These are phyloP conservation scores for Idris sp. DNA, from an alignment of 1,140 invertebrate species.

Conservation along the genomic window DNA sequence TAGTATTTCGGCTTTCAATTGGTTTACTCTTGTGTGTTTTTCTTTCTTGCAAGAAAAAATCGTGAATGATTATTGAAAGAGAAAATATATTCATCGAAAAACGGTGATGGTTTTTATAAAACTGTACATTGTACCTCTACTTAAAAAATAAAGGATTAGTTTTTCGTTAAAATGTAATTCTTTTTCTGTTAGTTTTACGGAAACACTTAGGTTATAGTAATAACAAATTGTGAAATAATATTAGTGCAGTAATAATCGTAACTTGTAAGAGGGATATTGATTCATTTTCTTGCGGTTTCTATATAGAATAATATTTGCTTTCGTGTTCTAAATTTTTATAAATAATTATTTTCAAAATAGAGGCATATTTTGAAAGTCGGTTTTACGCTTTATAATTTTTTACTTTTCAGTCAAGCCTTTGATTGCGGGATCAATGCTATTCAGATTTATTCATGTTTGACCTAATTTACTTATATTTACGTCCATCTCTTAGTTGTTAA, in stretches of 20 bases:
- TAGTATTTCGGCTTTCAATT: constrained; percentile 21
- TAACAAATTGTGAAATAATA: no score
- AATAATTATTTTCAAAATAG: not conserved
- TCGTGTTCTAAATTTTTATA: not conserved
- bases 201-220: no score
- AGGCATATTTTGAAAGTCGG: constrained; percentile 10
- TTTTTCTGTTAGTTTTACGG: no score
- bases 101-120: no score
- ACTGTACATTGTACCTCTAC: no score
- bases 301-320: no score
- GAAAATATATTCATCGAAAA: constrained; percentile 1
- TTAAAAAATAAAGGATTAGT: no score
- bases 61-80: constrained; percentile 2
- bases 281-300: constrained; percentile 5
- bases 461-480: constrained; percentile 24
- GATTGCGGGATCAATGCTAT: constrained; percentile 14
- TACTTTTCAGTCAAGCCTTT: constrained; percentile 24
- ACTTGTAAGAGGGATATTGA: no score
- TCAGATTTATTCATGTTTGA: constrained; percentile 11
- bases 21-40: constrained; percentile 9
- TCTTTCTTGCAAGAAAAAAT: constrained; percentile 1
- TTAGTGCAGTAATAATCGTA: no score
- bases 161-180: no score
- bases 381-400: constrained; percentile 17
- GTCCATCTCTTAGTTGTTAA: constrained; percentile 10